phyloP scores from a whole-genome alignment of 2,797 vertebrate genomes.

The Limnodromus scolopaceus region DNA sequence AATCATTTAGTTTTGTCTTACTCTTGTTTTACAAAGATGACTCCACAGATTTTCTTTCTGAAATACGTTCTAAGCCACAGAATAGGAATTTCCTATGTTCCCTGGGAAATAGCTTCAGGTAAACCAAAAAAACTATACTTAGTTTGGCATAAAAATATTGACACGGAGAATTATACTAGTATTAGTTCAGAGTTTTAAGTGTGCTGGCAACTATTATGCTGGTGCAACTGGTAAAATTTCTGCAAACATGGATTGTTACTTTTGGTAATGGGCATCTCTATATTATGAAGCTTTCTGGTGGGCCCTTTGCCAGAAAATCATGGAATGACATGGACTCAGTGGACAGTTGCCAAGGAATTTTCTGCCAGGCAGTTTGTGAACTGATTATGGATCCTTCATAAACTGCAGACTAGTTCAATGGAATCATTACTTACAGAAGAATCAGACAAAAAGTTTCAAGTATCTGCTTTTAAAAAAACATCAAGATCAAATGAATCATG shows the following conservation, averaged over 20 bases:
- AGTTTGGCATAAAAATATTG: not conserved
- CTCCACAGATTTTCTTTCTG: not conserved
- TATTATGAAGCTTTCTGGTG: not conserved
- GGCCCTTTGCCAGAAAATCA: not conserved
- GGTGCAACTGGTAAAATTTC: not conserved
- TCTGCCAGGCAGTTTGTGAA: not conserved
- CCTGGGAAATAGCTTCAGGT: not conserved
- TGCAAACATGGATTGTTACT: not conserved
- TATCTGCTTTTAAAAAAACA: not conserved
- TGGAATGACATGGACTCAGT: not conserved
- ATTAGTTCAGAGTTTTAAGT: not conserved
- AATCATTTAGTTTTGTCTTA: not conserved
- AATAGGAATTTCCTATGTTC: not conserved
- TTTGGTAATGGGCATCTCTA: not conserved
- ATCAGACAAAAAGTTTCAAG: not conserved
- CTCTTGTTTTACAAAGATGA: not conserved
- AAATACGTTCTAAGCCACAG: not conserved
- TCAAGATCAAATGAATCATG: not conserved
- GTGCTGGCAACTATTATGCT: not conserved
- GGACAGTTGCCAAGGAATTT: not conserved
- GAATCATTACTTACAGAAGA: not conserved
- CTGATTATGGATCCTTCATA: constrained; percentile 15
- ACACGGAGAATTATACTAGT: not conserved
- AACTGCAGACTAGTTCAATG: not conserved
- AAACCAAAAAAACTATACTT: not conserved